A percentile compares a stretch with the other conserved stretches of the same genome.
Evolutionary conservation across 2,113 vertebrate species (phyloP).

Genomic region (Quiscalus mexicanus): DNA sequence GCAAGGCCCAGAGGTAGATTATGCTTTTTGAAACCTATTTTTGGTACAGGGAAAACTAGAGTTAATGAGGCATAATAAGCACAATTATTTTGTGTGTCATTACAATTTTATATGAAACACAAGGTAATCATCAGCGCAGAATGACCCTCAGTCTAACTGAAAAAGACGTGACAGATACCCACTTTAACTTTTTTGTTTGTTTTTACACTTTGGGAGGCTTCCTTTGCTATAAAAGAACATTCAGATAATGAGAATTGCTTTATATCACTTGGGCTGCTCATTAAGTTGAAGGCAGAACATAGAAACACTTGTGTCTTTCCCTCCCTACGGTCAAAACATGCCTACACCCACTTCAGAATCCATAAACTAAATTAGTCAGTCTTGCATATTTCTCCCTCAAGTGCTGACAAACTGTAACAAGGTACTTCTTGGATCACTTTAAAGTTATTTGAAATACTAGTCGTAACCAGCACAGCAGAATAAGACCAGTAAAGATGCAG

Average conservation of each 20-base stretch:
- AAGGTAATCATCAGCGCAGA: not conserved
- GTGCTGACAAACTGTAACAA: constrained; percentile 24
- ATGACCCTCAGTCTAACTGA: not conserved
- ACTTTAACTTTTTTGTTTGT: not conserved
- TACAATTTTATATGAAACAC: not conserved
- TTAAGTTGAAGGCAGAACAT: constrained; percentile 19
- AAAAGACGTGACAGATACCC: not conserved
- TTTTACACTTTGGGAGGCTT: constrained; percentile 4
- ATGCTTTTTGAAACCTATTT: not conserved
- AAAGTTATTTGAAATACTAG: not conserved
- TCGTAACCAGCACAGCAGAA: constrained; percentile 21
- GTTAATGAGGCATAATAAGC: not conserved
- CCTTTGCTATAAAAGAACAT: not conserved
- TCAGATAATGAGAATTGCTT: not conserved
- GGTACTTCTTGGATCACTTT: not conserved
- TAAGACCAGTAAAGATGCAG: not conserved
- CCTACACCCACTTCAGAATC: constrained; percentile 35
- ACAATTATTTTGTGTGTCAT: not conserved
- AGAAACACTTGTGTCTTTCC: constrained; percentile 10
- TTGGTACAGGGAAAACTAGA: not conserved
- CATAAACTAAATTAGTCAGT: constrained; percentile 39
- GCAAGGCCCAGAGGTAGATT: not conserved
- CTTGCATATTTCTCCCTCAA: not conserved
- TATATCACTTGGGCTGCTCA: not conserved
- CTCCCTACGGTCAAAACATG: not conserved